Evolutionary conservation across 2,797 vertebrate species (phyloP).

Genomic region (Malacoraja senta): DNA sequence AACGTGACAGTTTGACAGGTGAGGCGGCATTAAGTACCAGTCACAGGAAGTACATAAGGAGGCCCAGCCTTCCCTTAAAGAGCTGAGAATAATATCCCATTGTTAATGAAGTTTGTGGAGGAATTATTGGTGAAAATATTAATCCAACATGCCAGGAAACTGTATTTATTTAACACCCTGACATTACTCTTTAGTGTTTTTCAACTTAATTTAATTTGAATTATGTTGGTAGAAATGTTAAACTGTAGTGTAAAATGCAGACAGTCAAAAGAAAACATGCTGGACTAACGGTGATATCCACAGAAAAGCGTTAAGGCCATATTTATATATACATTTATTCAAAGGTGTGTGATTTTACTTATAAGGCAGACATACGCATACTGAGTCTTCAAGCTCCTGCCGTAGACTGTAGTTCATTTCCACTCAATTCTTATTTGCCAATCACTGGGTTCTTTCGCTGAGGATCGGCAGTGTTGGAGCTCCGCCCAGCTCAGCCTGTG

Average conservation of each 20-base stretch:
- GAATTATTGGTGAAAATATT: constrained; percentile 44
- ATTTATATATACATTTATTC: too few relatives aligned
- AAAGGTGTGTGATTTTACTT: too few relatives aligned
- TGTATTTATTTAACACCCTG: neutral
- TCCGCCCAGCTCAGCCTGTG: too few relatives aligned
- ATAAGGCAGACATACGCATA: too few relatives aligned
- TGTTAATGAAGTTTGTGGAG: constrained; percentile 43
- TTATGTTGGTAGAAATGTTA: neutral
- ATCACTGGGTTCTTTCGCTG: too few relatives aligned
- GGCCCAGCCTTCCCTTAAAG: constrained; percentile 47
- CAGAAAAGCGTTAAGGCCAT: too few relatives aligned
- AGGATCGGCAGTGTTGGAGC: too few relatives aligned
- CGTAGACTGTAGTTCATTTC: too few relatives aligned
- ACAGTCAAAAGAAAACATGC: neutral
- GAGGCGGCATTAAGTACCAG: constrained; percentile 56
- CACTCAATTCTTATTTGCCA: too few relatives aligned
- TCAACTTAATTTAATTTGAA: neutral
- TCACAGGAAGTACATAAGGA: constrained; percentile 55
- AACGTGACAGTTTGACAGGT: constrained; percentile 66
- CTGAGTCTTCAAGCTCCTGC: too few relatives aligned
- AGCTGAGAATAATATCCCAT: constrained; percentile 46
- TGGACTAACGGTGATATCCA: neutral
- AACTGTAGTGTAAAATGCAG: neutral
- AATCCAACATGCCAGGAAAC: neutral
- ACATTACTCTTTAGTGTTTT: neutral